Evolutionary conservation across 2,888 invertebrate genomes (phyloP).

Genomic region (Linyphia triangularis): DNA sequence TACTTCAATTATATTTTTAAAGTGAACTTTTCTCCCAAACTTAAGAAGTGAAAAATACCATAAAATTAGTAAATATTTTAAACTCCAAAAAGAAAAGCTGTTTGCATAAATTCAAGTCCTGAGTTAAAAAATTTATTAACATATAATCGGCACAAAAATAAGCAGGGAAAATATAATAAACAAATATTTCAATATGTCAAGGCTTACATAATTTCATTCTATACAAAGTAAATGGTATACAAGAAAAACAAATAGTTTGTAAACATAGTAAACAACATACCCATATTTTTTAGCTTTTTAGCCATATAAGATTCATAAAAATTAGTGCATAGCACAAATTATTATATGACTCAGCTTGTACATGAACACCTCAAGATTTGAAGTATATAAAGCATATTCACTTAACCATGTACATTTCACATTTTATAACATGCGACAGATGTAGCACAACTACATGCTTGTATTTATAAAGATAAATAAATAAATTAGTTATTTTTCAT

Average conservation of each 20-base stretch:
- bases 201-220: neutral
- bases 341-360: neutral
- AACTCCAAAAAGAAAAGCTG: too few relatives aligned
- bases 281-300: constrained; percentile 18
- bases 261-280: constrained; percentile 1
- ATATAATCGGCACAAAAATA: neutral
- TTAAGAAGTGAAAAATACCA: too few relatives aligned
- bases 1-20: too few relatives aligned
- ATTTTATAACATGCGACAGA: neutral
- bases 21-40: too few relatives aligned
- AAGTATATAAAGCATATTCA: neutral
- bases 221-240: constrained; percentile 4
- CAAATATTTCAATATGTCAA: neutral
- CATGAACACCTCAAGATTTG: neutral
- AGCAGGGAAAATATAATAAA: neutral
- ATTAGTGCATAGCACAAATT: neutral
- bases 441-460: neutral
- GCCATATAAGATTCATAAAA: constrained; percentile 24
- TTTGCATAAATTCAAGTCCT: too few relatives aligned
- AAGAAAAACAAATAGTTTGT: neutral
- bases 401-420: neutral
- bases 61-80: too few relatives aligned
- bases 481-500: neutral
- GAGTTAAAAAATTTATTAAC: neutral
- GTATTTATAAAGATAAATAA: constrained; percentile 12